Conservation (phyloP, 2,888 invertebrate genomes). For the Drosophila parthenogenetica region DNA sequence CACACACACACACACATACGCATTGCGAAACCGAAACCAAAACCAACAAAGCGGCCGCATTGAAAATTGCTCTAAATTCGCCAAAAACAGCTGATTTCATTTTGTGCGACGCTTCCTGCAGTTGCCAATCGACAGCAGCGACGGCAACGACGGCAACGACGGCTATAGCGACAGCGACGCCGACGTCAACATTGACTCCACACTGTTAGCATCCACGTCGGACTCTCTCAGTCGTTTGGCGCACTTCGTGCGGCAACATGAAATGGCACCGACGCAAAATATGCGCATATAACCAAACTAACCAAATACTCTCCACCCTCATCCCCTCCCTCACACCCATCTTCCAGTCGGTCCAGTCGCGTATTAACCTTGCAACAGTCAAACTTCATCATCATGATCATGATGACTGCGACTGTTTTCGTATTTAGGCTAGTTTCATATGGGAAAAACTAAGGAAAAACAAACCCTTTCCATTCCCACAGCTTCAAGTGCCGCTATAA, state of each 20-base stretch:
- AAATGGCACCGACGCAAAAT: constrained; percentile 70
- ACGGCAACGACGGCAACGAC: constrained; percentile 40
- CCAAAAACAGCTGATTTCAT: constrained; percentile 80
- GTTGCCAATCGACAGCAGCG: constrained; percentile 62
- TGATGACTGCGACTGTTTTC: constrained; percentile 38
- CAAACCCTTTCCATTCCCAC: constrained; percentile 72
- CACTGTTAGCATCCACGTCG: constrained; percentile 55
- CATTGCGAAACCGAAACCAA: constrained; percentile 47
- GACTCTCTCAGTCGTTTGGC: constrained; percentile 73
- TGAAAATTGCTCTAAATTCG: constrained; percentile 81
- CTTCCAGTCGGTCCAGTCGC: constrained; percentile 26
- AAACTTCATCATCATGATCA: constrained; percentile 23
- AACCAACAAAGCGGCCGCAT: constrained; percentile 67
- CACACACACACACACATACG: constrained; percentile 4
- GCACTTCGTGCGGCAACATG: constrained; percentile 78
- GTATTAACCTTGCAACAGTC: constrained; percentile 56
- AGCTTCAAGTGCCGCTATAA: constrained; percentile 69
- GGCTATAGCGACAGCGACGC: constrained; percentile 23
- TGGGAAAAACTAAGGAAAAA: constrained; percentile 29
- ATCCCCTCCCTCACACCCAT: neutral
- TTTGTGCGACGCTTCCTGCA: constrained; percentile 69
- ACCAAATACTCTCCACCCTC: constrained; percentile 19
- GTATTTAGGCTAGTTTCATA: constrained; percentile 61
- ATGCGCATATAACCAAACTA: constrained; percentile 72
- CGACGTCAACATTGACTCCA: constrained; percentile 40